Conservation (phyloP, 2,113 vertebrate genomes). For the Anguilla rostrata region DNA sequence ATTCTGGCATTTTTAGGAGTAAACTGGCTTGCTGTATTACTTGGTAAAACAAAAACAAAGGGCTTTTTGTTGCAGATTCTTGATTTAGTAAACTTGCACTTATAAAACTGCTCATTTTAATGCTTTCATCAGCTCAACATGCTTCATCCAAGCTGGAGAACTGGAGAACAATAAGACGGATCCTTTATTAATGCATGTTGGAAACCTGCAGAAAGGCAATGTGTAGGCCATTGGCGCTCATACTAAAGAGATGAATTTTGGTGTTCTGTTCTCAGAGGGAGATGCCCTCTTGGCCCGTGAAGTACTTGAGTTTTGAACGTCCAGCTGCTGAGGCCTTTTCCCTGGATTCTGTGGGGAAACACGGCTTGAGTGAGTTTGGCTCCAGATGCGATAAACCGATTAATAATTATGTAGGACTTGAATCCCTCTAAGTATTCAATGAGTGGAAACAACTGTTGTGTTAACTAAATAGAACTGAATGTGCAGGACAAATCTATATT, state of each 20-base stretch:
- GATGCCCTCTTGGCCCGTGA: constrained; percentile 39
- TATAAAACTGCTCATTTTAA: not conserved
- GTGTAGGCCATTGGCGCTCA: not conserved
- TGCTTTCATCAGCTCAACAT: too few relatives aligned
- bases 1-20: not conserved
- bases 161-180: not conserved
- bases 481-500: not conserved
- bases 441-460: not conserved
- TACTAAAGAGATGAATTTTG: not conserved
- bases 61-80: not conserved
- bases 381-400: not conserved
- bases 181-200: not conserved
- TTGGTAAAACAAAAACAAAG: too few relatives aligned
- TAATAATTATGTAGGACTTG: too few relatives aligned
- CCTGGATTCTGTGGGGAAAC: constrained; percentile 68
- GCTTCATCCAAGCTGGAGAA: not conserved
- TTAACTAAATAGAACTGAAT: not conserved
- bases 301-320: constrained; percentile 62
- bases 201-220: not conserved
- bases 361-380: constrained; percentile 64
- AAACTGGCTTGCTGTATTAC: too few relatives aligned
- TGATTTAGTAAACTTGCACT: not conserved
- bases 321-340: constrained; percentile 61
- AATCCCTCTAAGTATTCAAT: not conserved
- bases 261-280: constrained; percentile 53